These are phyloP conservation scores for Mareca penelope DNA, from an alignment of 2,797 vertebrate species.

Conservation along the genomic window DNA sequence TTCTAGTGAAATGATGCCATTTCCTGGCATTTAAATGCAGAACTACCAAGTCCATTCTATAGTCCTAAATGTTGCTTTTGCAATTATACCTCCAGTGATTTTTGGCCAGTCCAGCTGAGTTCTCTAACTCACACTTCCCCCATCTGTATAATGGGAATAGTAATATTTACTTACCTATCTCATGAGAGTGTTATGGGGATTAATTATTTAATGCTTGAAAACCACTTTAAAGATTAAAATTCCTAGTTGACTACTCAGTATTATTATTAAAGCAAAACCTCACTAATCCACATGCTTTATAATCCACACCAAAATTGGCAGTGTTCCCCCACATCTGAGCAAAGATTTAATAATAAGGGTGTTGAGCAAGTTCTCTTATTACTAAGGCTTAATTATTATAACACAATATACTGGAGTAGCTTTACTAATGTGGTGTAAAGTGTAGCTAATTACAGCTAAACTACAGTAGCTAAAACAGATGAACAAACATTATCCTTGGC, in stretches of 20 bases:
- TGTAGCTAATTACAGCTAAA: slow-evolving; percentile 35
- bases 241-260: neutral
- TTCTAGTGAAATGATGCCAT: neutral
- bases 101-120: slow-evolving; percentile 2
- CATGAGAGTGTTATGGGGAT: neutral
- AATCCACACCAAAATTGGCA: slow-evolving; percentile 31
- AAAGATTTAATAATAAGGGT: slow-evolving; percentile 27
- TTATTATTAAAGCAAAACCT: slow-evolving; percentile 46
- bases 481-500: neutral
- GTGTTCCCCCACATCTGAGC: neutral
- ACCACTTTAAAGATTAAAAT: slow-evolving; percentile 51
- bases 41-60: neutral
- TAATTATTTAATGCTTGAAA: slow-evolving; percentile 54
- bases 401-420: neutral
- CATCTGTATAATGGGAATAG: neutral
- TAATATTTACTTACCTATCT: slow-evolving; percentile 24
- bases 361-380: slow-evolving; percentile 15
- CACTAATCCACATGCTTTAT: slow-evolving; percentile 11
- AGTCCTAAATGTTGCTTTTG: neutral
- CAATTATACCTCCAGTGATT: neutral
- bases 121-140: neutral
- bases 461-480: slow-evolving; percentile 21
- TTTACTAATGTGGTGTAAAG: slow-evolving; percentile 41
- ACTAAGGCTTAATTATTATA: slow-evolving; percentile 33
- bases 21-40: neutral